Base-by-base conservation (phyloP, 2,888 invertebrate genomes). In the Melanchra persicariae region DNA sequence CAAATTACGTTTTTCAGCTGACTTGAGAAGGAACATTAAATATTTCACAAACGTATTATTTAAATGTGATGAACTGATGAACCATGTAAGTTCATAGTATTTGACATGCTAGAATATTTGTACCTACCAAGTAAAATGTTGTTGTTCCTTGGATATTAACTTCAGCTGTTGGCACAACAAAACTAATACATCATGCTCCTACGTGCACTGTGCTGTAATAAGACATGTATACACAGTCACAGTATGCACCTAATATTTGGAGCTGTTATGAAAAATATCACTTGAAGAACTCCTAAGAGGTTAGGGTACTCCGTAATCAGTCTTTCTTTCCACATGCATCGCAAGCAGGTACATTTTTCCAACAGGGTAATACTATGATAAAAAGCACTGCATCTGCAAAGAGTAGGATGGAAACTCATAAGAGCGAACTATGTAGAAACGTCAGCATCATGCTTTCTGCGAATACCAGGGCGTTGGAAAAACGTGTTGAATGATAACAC, bases 151-250 rank as follows among this genome's bases (percentile, higher is more conserved):
- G 37, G 51, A 58, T 67, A 76, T 67, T 76, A 76, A 45, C 15
- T 68, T 76, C 55, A 70, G 60, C 51, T 70, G 70, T 61, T 77
- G 37, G 70, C 43, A 37, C 37, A 61, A 77, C 55, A 70, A 77
- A 77, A 74, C 55, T 77, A 49, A 74, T 77, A 69, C 22, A 61
- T 74, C 74, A 45, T 45, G 30, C 9, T 74, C 1, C n/a, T 45
- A 57, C 51, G 77, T 77, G 78, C 45, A 40, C 43, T 45, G 60
- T 51, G 19, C 45, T 60, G 55, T 40, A 70, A 69, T 55, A 74
- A 60, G 34, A 51, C 22, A 34, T 15, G 19, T 26, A 37, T 24
- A 49, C 17, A 40, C 68, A n/a, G n/a, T n/a, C n/a, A 26, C 9
- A 34, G 22, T 12, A 49, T 54, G 45, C 6, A 30, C 10, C 9